Conservation (phyloP, 2,888 invertebrate species). For the Sepiola atlantica region DNA sequence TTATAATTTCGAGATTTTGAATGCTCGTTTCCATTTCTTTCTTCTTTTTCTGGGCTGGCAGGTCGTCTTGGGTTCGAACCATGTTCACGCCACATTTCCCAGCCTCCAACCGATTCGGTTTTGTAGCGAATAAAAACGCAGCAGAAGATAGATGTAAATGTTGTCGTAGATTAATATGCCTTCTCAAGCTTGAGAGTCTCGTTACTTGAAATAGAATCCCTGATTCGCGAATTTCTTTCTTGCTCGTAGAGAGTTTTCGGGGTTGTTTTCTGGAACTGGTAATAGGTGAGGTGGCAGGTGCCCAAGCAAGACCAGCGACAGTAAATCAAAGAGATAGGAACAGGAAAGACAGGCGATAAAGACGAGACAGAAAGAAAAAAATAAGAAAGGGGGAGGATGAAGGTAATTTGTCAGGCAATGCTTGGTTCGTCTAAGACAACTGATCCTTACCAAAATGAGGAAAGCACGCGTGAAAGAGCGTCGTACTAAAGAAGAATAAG, state of each 20-base stretch:
- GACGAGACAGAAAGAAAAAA: background rate
- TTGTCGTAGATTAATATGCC: conserved; percentile 3
- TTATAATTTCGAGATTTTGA: too few relatives aligned
- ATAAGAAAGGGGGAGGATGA: background rate
- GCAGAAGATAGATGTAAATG: background rate
- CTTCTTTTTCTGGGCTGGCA: background rate
- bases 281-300: conserved; percentile 32
- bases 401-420: conserved; percentile 32
- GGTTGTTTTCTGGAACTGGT: background rate
- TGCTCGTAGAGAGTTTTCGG: background rate
- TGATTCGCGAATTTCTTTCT: background rate
- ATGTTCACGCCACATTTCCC: background rate
- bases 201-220: conserved; percentile 32
- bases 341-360: too few relatives aligned
- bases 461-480: conserved; percentile 5
- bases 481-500: background rate
- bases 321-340: background rate
- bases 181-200: background rate
- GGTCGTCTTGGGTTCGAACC: background rate
- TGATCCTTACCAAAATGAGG: background rate
- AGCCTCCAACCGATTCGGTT: background rate
- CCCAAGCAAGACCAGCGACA: background rate
- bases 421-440: conserved; percentile 32
- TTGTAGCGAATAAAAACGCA: background rate
- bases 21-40: background rate